These are phyloP conservation scores for Rousettus leschenaultii DNA, from an alignment of 2,113 vertebrate genomes.

Conservation along the genomic window DNA sequence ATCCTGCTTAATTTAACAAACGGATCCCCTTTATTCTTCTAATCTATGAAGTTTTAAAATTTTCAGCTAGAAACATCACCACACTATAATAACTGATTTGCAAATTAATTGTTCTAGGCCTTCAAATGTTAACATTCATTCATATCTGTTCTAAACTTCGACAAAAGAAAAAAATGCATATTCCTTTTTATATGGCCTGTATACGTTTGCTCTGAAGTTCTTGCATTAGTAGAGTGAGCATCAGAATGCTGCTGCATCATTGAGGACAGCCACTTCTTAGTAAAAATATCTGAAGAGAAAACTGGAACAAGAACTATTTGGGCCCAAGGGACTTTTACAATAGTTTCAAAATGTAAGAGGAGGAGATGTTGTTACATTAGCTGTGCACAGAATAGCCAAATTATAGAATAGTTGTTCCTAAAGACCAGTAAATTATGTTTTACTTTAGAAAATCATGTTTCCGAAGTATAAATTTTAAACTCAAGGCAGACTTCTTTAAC, in stretches of 20 bases:
- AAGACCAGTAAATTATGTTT: conserved; percentile 26
- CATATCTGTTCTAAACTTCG: conserved; percentile 24
- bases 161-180: conserved; percentile 36
- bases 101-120: conserved; percentile 31
- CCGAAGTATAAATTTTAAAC: conserved; percentile 15
- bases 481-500: neutral
- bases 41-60: neutral
- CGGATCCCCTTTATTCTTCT: neutral
- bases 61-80: conserved; percentile 24
- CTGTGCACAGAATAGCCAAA: neutral
- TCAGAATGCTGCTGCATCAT: neutral
- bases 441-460: conserved; percentile 39
- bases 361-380: conserved; percentile 43
- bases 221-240: conserved; percentile 36
- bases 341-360: conserved; percentile 29
- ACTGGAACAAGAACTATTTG: conserved; percentile 36
- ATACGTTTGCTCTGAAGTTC: conserved; percentile 10
- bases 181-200: conserved; percentile 16
- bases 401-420: conserved; percentile 26
- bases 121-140: conserved; percentile 33
- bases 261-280: neutral
- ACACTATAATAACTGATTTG: conserved; percentile 19
- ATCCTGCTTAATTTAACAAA: conserved; percentile 38
- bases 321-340: conserved; percentile 52
- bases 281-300: conserved; percentile 50